These are phyloP conservation scores for Tryphoninae sp. DNA, from an alignment of 2,888 invertebrate genomes.

Conservation along the genomic window DNA sequence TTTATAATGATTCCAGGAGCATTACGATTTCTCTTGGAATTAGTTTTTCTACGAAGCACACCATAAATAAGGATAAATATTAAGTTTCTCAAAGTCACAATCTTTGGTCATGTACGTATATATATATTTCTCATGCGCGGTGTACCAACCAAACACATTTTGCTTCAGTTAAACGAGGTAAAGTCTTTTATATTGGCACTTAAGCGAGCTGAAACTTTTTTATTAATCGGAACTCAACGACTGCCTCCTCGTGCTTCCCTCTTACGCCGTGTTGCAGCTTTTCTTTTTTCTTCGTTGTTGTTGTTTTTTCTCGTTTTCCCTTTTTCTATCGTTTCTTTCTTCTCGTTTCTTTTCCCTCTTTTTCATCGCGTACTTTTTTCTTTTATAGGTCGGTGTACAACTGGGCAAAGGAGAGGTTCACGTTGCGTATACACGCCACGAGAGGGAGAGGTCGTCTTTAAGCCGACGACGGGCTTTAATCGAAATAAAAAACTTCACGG, in stretches of 20 bases:
- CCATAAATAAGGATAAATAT: not conserved
- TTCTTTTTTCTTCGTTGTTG: not conserved
- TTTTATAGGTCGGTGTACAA: constrained; percentile 26
- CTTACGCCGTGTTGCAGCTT: constrained; percentile 19
- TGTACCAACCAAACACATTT: constrained; percentile 14
- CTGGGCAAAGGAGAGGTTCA: constrained; percentile 8
- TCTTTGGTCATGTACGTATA: not conserved
- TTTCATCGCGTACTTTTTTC: constrained; percentile 7
- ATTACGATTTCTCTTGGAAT: not conserved
- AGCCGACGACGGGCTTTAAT: constrained; percentile 52
- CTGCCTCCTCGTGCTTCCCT: constrained; percentile 1
- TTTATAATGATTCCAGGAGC: too few relatives aligned
- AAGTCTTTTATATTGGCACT: constrained; percentile 43
- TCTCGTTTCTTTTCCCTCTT: constrained; percentile 8
- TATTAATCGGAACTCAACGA: constrained; percentile 38
- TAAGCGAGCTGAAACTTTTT: constrained; percentile 49
- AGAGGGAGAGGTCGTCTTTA: constrained; percentile 39
- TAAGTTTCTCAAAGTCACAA: not conserved
- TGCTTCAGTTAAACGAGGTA: constrained; percentile 7
- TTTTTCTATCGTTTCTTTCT: constrained; percentile 22
- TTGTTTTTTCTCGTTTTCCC: constrained; percentile 2
- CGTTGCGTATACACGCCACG: constrained; percentile 15
- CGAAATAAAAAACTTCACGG: constrained; percentile 57
- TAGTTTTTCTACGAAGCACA: not conserved
- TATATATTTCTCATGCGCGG: not conserved